phyloP scores from a whole-genome alignment of 2,888 invertebrate species.

The Parnassius glacialis region DNA sequence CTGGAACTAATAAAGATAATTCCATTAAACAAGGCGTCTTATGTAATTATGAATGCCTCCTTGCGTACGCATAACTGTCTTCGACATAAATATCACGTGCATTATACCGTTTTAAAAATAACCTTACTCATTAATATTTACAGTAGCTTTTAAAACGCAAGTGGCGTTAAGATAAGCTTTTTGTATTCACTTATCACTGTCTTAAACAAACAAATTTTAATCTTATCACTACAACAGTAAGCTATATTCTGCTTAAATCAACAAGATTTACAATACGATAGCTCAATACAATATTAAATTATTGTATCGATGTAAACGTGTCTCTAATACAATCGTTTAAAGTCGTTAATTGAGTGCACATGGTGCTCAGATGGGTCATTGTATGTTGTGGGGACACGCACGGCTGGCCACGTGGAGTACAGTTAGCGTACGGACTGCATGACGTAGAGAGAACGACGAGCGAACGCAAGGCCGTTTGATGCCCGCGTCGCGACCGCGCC shows the following conservation, averaged over 20 bases:
- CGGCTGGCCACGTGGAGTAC: constrained; percentile 31
- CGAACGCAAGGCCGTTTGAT: constrained; percentile 21
- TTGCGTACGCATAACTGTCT: constrained; percentile 10
- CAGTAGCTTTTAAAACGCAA: constrained; percentile 23
- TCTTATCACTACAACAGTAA: constrained; percentile 15
- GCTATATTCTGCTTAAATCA: constrained; percentile 1
- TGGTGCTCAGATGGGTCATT: constrained; percentile 1
- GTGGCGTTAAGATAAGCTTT: constrained; percentile 15
- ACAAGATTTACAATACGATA: neutral
- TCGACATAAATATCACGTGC: constrained; percentile 1
- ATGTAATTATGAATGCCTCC: constrained; percentile 8
- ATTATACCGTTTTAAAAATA: constrained; percentile 8
- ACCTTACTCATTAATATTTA: constrained; percentile 10
- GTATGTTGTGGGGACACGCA: constrained; percentile 9
- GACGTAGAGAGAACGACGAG: constrained; percentile 18
- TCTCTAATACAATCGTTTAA: neutral
- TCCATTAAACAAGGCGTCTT: constrained; percentile 15
- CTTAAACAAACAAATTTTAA: constrained; percentile 8
- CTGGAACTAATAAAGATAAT: neutral
- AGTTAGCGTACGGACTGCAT: constrained; percentile 28
- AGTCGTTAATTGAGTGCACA: constrained; percentile 6
- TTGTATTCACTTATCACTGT: constrained; percentile 2
- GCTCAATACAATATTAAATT: neutral
- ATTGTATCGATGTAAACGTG: constrained; percentile 1
- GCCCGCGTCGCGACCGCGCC: constrained; percentile 12